Evolutionary conservation across 1,140 invertebrate genomes (phyloP), one percentile per base, ranked within the genome.

Genomic region (Bombus waltoni): DNA sequence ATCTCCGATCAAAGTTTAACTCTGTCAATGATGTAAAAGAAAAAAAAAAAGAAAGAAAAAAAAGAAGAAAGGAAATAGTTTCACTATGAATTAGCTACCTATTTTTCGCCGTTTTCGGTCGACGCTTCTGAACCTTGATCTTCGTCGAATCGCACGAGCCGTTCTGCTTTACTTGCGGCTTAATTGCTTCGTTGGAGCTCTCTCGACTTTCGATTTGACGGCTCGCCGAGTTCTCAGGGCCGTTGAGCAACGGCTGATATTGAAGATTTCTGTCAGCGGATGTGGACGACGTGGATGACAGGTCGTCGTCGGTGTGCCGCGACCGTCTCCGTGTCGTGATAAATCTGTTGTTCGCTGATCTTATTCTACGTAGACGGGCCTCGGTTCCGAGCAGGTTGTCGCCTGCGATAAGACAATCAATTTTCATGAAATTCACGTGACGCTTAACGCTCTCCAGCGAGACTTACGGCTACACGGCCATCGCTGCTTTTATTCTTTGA

Each of bases 331-430:
- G 68, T 44, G 91, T 81, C 47, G 91, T 78, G 13, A 88, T 91
- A 59, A 92, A 91, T 91, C 92, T 92, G 87, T 82, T 93, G 89
- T 90, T 95, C 91, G 92, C 94, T 38, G 96, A 97, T 93, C 96
- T 96, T 25, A 96, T 96, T 87, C 96, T 93, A 44, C 96, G 94
- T 28, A 96, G 94, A 82, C 96, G 94, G 6, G 96, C 96, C 4
- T 97, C 95, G 86, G 96, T 96, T 11, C 96, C 97, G 47, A 97
- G 93, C 68, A 97, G 73, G 87, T 90, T 91, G 59, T 93, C 89
- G 73, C 90, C 93, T 94, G 80, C 35, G 40, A 65, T 13, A 57
- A 62, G 53, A 83, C 71, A 13, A 79, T 68, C n/a, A n/a, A 75
- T 82, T 74, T 38, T 59, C 71, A 44, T 44, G 44, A 79, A 71